Conservation (phyloP, 2,797 vertebrate species). For the Neopelma chrysocephalum region DNA sequence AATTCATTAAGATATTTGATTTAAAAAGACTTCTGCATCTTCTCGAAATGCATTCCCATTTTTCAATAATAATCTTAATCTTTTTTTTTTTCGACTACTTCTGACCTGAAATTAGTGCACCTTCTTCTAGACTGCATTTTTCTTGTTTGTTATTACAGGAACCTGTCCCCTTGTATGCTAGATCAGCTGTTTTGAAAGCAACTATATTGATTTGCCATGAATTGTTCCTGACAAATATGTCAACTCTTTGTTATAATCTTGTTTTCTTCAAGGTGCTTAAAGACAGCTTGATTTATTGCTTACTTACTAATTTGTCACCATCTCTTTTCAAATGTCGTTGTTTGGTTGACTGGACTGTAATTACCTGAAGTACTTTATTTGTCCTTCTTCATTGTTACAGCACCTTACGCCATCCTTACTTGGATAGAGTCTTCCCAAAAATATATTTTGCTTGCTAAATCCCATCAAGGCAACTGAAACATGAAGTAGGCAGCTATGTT, state of each 20-base stretch:
- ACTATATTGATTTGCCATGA: constrained; percentile 12
- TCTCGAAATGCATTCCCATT: background rate
- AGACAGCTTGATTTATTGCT: constrained; percentile 20
- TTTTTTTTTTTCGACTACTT: background rate
- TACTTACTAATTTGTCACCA: background rate
- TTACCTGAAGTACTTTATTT: background rate
- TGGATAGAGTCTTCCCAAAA: background rate
- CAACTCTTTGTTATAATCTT: background rate
- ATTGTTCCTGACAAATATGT: background rate
- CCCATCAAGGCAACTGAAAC: background rate
- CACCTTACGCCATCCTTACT: background rate
- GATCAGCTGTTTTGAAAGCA: constrained; percentile 15
- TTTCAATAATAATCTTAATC: background rate
- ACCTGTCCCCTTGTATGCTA: background rate
- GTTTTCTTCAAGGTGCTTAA: constrained; percentile 19
- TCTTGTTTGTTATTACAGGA: background rate
- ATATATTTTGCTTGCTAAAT: background rate
- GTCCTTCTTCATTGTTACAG: background rate
- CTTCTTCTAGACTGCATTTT: background rate
- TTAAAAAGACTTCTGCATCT: background rate
- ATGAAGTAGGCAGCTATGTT: background rate
- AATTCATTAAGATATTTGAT: background rate
- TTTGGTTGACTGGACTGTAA: background rate
- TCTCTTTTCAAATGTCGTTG: background rate
- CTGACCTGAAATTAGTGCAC: background rate